Evolutionary conservation across 2,888 invertebrate species (phyloP).

Genomic region (Diaphora mendica): DNA sequence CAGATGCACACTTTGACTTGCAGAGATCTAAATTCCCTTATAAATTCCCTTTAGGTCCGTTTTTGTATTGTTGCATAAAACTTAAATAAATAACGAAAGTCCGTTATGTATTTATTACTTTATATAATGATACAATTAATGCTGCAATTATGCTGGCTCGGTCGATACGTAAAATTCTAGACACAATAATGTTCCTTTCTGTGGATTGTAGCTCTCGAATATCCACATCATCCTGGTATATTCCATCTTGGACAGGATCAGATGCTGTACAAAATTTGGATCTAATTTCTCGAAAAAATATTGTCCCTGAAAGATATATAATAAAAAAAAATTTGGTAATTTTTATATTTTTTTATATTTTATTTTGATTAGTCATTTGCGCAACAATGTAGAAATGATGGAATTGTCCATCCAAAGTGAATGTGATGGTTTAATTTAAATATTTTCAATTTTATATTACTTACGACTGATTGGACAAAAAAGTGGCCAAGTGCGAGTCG

Average conservation of each 20-base stretch:
- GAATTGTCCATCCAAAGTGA: not conserved
- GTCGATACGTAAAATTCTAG: slow-evolving; percentile 40
- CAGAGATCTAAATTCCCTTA: too few relatives aligned
- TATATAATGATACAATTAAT: not conserved
- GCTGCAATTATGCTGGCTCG: slow-evolving; percentile 16
- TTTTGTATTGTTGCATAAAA: too few relatives aligned
- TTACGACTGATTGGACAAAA: too few relatives aligned
- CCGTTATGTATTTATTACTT: not conserved
- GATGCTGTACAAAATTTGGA: slow-evolving; percentile 14
- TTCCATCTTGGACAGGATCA: slow-evolving; percentile 31
- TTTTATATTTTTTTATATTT: too few relatives aligned
- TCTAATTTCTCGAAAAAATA: slow-evolving; percentile 14
- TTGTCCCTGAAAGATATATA: slow-evolving; percentile 16
- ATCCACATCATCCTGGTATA: slow-evolving; percentile 47
- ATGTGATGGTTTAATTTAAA: too few relatives aligned
- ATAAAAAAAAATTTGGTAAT: not conserved
- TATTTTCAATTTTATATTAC: too few relatives aligned
- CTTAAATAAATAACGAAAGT: not conserved
- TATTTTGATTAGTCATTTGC: too few relatives aligned
- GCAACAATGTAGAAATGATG: too few relatives aligned
- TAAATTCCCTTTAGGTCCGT: too few relatives aligned
- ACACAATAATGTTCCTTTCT: slow-evolving; percentile 38
- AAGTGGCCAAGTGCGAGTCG: too few relatives aligned
- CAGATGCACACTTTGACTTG: too few relatives aligned
- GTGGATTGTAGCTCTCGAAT: slow-evolving; percentile 27